Evolutionary conservation across 2,888 invertebrate genomes (phyloP).

Genomic region (Parnassius apollo): DNA sequence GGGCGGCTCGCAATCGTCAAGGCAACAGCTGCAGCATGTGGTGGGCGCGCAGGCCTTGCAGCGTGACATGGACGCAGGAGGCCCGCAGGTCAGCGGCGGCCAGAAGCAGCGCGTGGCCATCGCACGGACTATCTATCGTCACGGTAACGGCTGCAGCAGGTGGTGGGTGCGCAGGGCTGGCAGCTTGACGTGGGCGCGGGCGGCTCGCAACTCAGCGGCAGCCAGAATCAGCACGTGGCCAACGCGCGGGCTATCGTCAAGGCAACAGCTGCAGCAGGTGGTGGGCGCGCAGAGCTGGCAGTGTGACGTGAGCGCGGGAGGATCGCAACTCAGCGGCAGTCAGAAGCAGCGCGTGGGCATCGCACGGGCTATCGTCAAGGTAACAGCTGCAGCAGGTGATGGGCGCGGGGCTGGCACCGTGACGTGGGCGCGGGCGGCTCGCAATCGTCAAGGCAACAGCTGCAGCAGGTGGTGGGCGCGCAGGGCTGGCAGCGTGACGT

Average conservation of each 20-base stretch:
- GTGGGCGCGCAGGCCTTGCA: no score
- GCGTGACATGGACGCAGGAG: slow-evolving; percentile 86
- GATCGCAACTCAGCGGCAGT: slow-evolving; percentile 46
- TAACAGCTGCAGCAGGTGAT: slow-evolving; percentile 88
- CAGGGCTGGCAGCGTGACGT: slow-evolving; percentile 62
- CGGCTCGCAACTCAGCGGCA: no score
- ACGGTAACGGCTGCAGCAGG: slow-evolving; percentile 83
- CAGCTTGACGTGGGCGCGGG: slow-evolving; percentile 78
- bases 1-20: slow-evolving; percentile 85
- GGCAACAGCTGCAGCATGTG: no score
- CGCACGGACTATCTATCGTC: not conserved
- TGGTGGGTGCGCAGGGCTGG: slow-evolving; percentile 88
- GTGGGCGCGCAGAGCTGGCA: no score
- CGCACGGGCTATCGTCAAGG: not conserved
- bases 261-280: slow-evolving; percentile 10
- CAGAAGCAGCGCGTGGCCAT: not conserved
- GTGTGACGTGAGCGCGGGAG: slow-evolving; percentile 86
- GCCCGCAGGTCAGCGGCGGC: slow-evolving; percentile 45
- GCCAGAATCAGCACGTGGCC: no score
- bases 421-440: slow-evolving; percentile 39
- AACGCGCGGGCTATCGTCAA: no score
- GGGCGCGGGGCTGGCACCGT: slow-evolving; percentile 88
- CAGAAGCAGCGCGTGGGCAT: not conserved
- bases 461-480: no score
- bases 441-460: slow-evolving; percentile 85